phyloP scores from a whole-genome alignment of 64 coral and sea anemone genomes.

The Dendronephthya gigantea region DNA sequence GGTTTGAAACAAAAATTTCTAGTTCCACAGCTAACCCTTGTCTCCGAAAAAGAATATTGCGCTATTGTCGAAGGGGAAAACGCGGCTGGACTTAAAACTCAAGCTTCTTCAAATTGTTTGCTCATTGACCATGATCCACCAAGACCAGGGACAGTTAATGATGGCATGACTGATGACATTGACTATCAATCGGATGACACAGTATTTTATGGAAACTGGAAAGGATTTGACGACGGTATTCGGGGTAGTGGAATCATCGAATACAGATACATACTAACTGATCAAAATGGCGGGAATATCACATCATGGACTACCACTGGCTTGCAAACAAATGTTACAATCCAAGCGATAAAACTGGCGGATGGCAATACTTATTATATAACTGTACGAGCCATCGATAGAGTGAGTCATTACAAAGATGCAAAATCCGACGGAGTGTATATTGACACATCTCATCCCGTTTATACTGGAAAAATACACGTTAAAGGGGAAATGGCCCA shows the following conservation, averaged over 20 bases:
- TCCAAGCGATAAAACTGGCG: constrained; percentile 1
- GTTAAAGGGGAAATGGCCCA: not conserved
- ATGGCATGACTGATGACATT: constrained; percentile 53
- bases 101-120: constrained; percentile 58
- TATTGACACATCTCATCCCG: constrained; percentile 48
- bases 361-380: constrained; percentile 42
- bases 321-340: constrained; percentile 16
- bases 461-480: constrained; percentile 10
- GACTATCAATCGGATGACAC: constrained; percentile 54
- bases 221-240: constrained; percentile 58
- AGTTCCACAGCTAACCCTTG: constrained; percentile 41
- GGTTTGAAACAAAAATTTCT: constrained; percentile 38
- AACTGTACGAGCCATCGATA: constrained; percentile 41
- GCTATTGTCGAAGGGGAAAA: constrained; percentile 78
- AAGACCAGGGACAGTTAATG: constrained; percentile 54
- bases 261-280: constrained; percentile 51
- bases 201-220: constrained; percentile 66
- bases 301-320: constrained; percentile 62
- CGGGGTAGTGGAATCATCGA: constrained; percentile 73
- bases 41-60: constrained; percentile 57
- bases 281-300: constrained; percentile 33
- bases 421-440: constrained; percentile 44
- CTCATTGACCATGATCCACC: constrained; percentile 78
- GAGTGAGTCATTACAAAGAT: constrained; percentile 26
- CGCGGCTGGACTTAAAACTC: constrained; percentile 49